Evolutionary conservation across 1,140 invertebrate genomes (phyloP).

Genomic region (Ips typographus): DNA sequence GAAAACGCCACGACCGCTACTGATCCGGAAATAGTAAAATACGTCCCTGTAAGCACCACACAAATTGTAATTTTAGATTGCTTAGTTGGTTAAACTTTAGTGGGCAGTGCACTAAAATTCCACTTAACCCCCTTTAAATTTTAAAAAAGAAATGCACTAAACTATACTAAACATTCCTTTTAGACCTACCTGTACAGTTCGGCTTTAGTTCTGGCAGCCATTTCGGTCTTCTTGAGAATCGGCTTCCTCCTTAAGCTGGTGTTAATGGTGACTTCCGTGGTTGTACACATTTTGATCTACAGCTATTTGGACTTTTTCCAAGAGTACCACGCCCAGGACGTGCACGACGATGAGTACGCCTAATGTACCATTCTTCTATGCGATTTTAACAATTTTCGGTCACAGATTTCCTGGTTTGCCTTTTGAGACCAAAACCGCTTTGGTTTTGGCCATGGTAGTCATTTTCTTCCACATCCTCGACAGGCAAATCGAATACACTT

Average conservation of each 20-base stretch:
- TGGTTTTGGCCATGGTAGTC: conserved; percentile 62
- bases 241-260: conserved; percentile 80
- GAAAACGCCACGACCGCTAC: background rate
- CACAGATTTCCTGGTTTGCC: conserved; percentile 65
- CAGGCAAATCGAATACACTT: conserved; percentile 82
- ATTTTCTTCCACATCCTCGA: conserved; percentile 75
- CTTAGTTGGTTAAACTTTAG: conserved; percentile 19
- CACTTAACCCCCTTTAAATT: background rate
- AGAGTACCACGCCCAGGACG: conserved; percentile 57
- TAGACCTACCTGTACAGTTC: conserved; percentile 81
- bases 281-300: conserved; percentile 65
- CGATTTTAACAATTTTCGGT: background rate
- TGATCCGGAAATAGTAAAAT: conserved; percentile 41
- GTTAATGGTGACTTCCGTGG: conserved; percentile 70
- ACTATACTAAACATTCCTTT: conserved; percentile 38
- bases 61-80: background rate
- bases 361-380: conserved; percentile 39
- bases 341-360: conserved; percentile 61
- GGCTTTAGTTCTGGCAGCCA: conserved; percentile 72
- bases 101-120: no score
- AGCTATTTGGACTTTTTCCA: conserved; percentile 62
- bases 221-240: conserved; percentile 81
- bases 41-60: conserved; percentile 52
- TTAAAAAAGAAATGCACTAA: background rate
- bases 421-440: conserved; percentile 65